phyloP scores from a whole-genome alignment of 1,140 invertebrate genomes.

The Acyrthosiphon pisum region DNA sequence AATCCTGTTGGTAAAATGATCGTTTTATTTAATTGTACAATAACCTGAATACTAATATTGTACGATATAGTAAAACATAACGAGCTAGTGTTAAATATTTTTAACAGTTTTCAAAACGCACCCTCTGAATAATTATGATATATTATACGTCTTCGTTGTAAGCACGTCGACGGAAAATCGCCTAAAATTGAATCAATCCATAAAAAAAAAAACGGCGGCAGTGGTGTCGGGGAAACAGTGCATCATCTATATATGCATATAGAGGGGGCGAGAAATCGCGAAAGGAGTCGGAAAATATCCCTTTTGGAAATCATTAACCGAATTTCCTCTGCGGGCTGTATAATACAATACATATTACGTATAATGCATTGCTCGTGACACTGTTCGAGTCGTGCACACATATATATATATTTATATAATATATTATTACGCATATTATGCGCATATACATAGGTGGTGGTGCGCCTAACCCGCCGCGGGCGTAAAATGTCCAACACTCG shows the following conservation, averaged over 20 bases:
- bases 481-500: constrained; percentile 20
- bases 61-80: not conserved
- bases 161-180: not conserved
- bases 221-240: not conserved
- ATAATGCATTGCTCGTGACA: not conserved
- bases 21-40: no score
- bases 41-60: no score
- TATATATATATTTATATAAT: not conserved
- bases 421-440: not conserved
- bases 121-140: not conserved
- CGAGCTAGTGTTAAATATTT: not conserved
- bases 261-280: not conserved
- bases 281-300: not conserved
- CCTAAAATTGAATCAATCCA: not conserved
- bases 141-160: not conserved
- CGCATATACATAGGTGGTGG: not conserved
- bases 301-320: constrained; percentile 15
- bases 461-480: not conserved
- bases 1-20: no score
- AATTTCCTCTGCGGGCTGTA: not conserved
- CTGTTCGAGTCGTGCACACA: not conserved
- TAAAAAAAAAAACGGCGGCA: not conserved
- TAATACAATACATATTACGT: not conserved
- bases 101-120: not conserved
- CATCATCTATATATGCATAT: no score